Base-by-base conservation (phyloP, 1,140 invertebrate species). In the Penaeus vannamei region DNA sequence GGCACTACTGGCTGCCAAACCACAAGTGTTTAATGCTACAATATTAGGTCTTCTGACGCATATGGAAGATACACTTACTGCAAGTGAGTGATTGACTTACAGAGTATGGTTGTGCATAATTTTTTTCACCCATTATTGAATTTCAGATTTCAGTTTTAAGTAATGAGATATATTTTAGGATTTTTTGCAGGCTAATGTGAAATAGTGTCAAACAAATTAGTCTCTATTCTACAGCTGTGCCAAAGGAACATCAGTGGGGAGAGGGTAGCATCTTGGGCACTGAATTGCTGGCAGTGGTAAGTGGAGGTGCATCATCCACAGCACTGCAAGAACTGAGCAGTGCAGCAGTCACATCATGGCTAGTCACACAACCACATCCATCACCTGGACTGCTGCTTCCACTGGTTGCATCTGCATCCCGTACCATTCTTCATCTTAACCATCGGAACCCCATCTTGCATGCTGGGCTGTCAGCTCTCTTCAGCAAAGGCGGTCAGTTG, bases 11-110 rank as follows among this genome's bases (percentile, higher is more conserved):
- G 93, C 93, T 22, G 93, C 93, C 19, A 94, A 94, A 91, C 92
- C 93, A n/a, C 93, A 94, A 86, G 93, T 93, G n/a, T 94, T 96
- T 72, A 93, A 93, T 61, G 93, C 91, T 69, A 93, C 95, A 12
- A 92, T 96, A 53, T 93, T 93, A 7, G 93, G 93, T 84, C 94
- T 95, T 92, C 91, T 95, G 22, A 94, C 95, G 77, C 95, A 95
- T 91, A 94, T 95, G 91, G 95, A 95, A 92, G 92, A 92, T 8
- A 93, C 95, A 19, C 94, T 95, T 84, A 92, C 92, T 10, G 93
- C 93, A 90, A 94, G 95, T 95, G 92, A 93, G 93, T 93, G 61
- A 32, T 84, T 17, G 12, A 14, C 53, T 53, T 53, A 10, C 14
- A 10, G 12, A 53, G 8, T 53, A 53, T 12, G 12, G 5, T 53